Evolutionary conservation across 2,888 invertebrate genomes (phyloP).

Genomic region (Temnothorax rugatulus): DNA sequence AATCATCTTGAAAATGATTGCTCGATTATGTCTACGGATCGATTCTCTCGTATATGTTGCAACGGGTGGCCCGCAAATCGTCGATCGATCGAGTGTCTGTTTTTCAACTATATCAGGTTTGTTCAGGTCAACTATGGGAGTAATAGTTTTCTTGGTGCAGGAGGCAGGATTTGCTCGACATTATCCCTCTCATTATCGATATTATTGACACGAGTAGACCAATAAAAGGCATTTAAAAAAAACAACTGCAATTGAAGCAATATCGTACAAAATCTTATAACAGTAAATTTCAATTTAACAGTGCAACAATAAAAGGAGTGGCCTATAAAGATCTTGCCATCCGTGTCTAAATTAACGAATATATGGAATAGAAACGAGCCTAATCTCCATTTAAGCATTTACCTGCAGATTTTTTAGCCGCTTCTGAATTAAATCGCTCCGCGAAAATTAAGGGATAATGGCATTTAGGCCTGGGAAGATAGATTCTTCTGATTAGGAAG

Average conservation of each 20-base stretch:
- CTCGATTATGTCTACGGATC: conserved; percentile 68
- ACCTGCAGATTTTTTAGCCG: not conserved
- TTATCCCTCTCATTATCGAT: conserved; percentile 1
- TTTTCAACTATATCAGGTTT: conserved; percentile 48
- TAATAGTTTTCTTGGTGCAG: conserved; percentile 37
- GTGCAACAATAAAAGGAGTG: not conserved
- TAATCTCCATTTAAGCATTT: not conserved
- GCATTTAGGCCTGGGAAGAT: conserved; percentile 4
- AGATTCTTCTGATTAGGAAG: conserved; percentile 28
- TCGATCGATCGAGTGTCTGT: conserved; percentile 43
- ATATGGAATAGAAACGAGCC: not conserved
- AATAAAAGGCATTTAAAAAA: not conserved
- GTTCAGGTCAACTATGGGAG: conserved; percentile 36
- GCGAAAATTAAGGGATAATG: conserved; percentile 6
- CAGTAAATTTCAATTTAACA: not conserved
- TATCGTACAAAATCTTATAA: not conserved
- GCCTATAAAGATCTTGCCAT: not conserved
- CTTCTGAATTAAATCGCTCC: not conserved
- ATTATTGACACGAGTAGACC: conserved; percentile 2
- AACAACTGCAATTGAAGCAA: not conserved
- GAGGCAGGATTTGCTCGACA: conserved; percentile 10
- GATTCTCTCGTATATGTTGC: conserved; percentile 61
- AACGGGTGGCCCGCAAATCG: conserved; percentile 49
- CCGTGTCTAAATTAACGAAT: not conserved
- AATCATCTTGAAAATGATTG: conserved; percentile 70